Evolutionary conservation across 2,797 vertebrate genomes (phyloP).

Genomic region (Galaxias olidus): DNA sequence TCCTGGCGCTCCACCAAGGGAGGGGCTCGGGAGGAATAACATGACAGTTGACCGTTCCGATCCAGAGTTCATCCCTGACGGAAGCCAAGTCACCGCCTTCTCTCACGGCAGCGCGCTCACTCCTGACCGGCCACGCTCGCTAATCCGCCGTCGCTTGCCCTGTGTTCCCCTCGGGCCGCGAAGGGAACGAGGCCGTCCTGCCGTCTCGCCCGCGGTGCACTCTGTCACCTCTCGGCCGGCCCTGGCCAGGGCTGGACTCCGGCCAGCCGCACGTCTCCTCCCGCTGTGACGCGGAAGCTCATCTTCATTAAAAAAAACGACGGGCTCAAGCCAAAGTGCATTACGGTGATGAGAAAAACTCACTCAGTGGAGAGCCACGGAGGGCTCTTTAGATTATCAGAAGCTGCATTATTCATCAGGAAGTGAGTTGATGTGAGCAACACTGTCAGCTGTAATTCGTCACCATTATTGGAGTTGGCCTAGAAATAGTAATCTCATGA

Average conservation of each 20-base stretch:
- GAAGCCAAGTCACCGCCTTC: constrained; percentile 38
- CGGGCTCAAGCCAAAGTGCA: constrained; percentile 40
- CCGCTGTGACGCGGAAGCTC: constrained; percentile 59
- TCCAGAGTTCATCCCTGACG: constrained; percentile 24
- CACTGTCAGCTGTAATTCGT: constrained; percentile 13
- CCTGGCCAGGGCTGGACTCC: constrained; percentile 48
- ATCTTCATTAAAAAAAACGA: constrained; percentile 61
- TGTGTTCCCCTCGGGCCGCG: constrained; percentile 34
- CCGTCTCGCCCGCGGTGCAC: constrained; percentile 45
- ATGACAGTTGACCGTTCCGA: background rate
- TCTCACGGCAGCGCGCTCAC: constrained; percentile 51
- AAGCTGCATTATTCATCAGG: constrained; percentile 33
- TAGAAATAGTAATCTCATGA: background rate
- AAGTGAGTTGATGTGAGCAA: constrained; percentile 35
- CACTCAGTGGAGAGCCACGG: constrained; percentile 38
- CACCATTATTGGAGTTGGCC: background rate
- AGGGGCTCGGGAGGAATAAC: constrained; percentile 29
- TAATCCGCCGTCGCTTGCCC: constrained; percentile 45
- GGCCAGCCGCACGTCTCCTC: constrained; percentile 53
- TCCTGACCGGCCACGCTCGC: constrained; percentile 50
- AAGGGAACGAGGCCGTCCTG: constrained; percentile 37
- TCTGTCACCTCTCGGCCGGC: constrained; percentile 52
- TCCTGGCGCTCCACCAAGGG: constrained; percentile 48
- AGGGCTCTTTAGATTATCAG: constrained; percentile 35
- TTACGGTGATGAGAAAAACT: constrained; percentile 51